Evolutionary conservation across 2,888 invertebrate species (phyloP), one percentile per base, ranked within the genome.

Genomic region (Noctua comes): DNA sequence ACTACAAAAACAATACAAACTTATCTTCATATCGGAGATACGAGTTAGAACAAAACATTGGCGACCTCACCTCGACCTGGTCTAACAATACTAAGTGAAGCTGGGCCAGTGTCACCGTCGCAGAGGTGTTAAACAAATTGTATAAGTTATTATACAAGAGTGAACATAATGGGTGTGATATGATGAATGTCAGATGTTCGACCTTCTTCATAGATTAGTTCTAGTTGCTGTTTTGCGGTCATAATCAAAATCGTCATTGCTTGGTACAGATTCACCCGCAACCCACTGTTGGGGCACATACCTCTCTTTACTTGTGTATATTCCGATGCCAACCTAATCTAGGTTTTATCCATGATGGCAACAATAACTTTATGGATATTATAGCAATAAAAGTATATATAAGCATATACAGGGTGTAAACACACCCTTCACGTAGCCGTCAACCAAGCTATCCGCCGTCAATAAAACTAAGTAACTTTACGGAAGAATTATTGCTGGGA

Each of bases 1-100:
- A 43, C 57, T 80, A 64, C 57, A 85, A 62, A 73, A 85, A 85
- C 88, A 85, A 85, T 76, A 71, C 82, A 27, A 18, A 31, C 21
- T 85, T 87, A 85, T 85, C 88, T 85, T 54, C 51, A 51, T 64
- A 84, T 87, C 85, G 43, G 48, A 57, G 57, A 76, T 59, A 62
- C 62, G 31, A 73, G 43, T 48, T 65, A 68, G 31, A 85, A 76
- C 87, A 57, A 84, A 84, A 79, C 80, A 74, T n/a, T 51, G 48
- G n/a, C 51, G 74, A 77, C 75, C 59, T 89, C 76, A 86, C 88
- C 89, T 88, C 90, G 88, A 88, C 88, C 87, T 40, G 81, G 13
- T 76, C 72, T 85, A 89, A 89, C 86, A 86, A 86, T 88, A 86
- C 88, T 85, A 76, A 88, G 54, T 54, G 68, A 68, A 54, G 73